phyloP scores from a whole-genome alignment of 2,797 vertebrate genomes.

The Dicrostonyx torquatus region DNA sequence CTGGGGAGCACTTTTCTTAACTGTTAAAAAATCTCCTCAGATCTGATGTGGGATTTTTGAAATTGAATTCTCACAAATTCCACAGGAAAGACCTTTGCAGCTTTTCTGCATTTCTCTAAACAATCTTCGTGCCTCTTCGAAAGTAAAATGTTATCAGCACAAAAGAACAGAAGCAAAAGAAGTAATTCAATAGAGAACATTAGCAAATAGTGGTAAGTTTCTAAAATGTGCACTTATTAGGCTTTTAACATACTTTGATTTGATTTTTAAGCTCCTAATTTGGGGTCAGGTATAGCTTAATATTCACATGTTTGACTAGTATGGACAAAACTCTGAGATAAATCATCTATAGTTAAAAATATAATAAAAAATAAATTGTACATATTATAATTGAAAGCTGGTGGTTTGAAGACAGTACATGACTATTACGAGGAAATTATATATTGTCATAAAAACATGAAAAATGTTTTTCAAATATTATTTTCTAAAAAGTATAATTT shows the following conservation, averaged over 20 bases:
- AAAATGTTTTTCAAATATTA: not conserved
- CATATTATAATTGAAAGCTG: not conserved
- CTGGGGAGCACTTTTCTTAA: not conserved
- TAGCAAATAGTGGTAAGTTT: not conserved
- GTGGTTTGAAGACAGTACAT: not conserved
- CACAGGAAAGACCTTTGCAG: not conserved
- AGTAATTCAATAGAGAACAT: not conserved
- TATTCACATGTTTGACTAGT: not conserved
- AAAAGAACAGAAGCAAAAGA: not conserved
- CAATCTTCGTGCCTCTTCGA: not conserved
- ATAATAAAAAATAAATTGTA: not conserved
- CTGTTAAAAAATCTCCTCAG: not conserved
- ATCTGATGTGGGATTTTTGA: not conserved
- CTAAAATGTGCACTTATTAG: not conserved
- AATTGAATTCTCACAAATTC: not conserved
- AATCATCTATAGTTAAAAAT: not conserved
- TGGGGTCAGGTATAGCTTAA: not conserved
- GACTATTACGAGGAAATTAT: too few species aligned
- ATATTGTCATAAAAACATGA: not conserved
- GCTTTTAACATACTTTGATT: not conserved
- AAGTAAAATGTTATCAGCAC: not conserved
- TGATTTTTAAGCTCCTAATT: not conserved
- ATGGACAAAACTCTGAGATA: not conserved
- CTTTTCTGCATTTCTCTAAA: not conserved
- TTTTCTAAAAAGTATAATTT: not conserved